These are phyloP conservation scores for Anser cygnoides DNA, from an alignment of 2,113 vertebrate species.

Conservation along the genomic window DNA sequence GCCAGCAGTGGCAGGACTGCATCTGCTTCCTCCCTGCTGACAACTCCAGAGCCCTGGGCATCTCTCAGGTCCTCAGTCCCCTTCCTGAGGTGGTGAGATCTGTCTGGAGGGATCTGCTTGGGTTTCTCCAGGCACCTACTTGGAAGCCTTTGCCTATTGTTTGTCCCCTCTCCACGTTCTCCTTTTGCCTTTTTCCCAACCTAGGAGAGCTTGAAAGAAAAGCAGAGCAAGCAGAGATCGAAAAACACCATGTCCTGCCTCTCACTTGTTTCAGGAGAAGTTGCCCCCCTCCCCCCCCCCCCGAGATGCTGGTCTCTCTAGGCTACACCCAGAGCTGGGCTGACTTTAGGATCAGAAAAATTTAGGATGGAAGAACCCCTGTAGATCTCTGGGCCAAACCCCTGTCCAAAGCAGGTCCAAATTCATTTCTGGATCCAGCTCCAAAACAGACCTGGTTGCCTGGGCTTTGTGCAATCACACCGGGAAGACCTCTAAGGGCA, in stretches of 20 bases:
- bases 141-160: neutral
- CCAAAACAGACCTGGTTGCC: neutral
- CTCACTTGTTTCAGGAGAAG: neutral
- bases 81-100: neutral
- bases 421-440: neutral
- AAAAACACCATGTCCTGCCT: neutral
- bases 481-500: neutral
- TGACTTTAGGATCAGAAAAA: neutral
- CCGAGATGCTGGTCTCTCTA: neutral
- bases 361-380: neutral
- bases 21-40: fast-evolving
- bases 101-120: neutral
- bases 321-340: neutral
- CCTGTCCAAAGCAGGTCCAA: neutral
- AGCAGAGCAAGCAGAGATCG: neutral
- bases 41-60: neutral
- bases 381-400: neutral
- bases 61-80: fast-evolving
- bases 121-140: neutral
- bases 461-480: fast-evolving
- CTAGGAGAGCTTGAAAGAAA: neutral
- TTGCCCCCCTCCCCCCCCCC: neutral
- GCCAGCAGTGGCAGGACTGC: neutral
- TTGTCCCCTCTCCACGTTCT: neutral
- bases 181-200: neutral